Percentiles rank a stretch among this genome's conserved stretches.
Conservation (phyloP, 2,888 invertebrate genomes). For the Athalia circularis region DNA sequence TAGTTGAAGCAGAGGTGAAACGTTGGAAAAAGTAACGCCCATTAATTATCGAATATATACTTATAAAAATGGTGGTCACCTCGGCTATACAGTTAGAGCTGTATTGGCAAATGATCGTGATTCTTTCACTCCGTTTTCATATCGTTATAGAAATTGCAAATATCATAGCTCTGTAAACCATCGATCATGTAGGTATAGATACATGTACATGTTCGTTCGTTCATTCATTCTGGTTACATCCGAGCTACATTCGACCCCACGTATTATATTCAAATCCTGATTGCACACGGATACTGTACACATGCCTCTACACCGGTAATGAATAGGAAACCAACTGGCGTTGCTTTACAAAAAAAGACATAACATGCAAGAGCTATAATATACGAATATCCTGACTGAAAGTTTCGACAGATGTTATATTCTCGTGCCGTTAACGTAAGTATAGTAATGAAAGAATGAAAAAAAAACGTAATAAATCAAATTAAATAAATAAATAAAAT, state of each 20-base stretch:
- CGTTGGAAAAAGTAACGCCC: conserved; percentile 26
- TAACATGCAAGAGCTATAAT: conserved; percentile 14
- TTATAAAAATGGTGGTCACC: background rate
- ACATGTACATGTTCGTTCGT: background rate
- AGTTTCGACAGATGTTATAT: conserved; percentile 35
- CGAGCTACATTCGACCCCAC: conserved; percentile 10
- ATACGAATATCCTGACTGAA: too few species aligned
- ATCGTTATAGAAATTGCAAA: background rate
- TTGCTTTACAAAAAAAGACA: conserved; percentile 24
- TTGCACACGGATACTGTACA: conserved; percentile 11
- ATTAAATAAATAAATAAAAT: background rate
- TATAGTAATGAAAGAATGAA: background rate
- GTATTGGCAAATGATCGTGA: background rate
- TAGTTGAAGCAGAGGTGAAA: conserved; percentile 33
- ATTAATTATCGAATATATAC: conserved; percentile 30
- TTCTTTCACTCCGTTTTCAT: background rate
- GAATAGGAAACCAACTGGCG: conserved; percentile 27
- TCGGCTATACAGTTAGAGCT: background rate
- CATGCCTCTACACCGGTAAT: background rate
- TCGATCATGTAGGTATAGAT: conserved; percentile 4
- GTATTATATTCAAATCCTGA: conserved; percentile 30
- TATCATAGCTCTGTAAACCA: background rate
- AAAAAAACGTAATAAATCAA: too few species aligned
- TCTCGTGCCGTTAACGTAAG: background rate
- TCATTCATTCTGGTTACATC: conserved; percentile 27